Percentiles rank a stretch among this genome's conserved stretches.
Conservation (phyloP, 2,888 invertebrate species). For the Synergus gifuensis region DNA sequence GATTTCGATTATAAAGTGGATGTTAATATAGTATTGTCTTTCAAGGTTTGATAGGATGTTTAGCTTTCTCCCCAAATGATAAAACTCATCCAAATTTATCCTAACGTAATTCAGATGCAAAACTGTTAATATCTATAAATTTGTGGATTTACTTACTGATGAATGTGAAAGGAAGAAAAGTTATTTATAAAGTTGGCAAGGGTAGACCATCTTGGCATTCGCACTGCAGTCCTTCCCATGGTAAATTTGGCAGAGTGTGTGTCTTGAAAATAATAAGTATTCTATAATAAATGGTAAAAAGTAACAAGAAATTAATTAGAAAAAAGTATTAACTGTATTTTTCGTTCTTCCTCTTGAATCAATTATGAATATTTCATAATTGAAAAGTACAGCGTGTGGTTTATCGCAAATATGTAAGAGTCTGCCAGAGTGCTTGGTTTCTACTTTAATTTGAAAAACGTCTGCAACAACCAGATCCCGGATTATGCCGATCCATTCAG, state of each 20-base stretch:
- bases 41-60: not conserved
- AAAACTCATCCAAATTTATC: no score
- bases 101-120: no score
- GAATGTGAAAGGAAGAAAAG: not conserved
- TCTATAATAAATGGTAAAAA: not conserved
- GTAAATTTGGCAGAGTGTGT: not conserved
- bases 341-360: not conserved
- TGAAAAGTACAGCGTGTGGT: conserved; percentile 64
- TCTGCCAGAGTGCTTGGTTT: conserved; percentile 54
- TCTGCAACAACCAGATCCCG: conserved; percentile 59
- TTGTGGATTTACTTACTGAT: no score
- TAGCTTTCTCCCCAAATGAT: not conserved
- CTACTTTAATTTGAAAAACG: conserved; percentile 59
- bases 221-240: conserved; percentile 24
- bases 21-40: not conserved
- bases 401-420: conserved; percentile 57
- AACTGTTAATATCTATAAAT: no score
- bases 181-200: not conserved
- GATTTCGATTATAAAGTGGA: not conserved
- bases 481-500: conserved; percentile 69
- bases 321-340: not conserved
- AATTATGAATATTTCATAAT: conserved; percentile 42
- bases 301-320: not conserved
- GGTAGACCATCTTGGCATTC: conserved; percentile 21
- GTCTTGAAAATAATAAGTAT: not conserved